Percentiles rank a stretch among this genome's conserved stretches.
Conservation (phyloP, 2,797 vertebrate genomes). For the Centroberyx gerrardi region DNA sequence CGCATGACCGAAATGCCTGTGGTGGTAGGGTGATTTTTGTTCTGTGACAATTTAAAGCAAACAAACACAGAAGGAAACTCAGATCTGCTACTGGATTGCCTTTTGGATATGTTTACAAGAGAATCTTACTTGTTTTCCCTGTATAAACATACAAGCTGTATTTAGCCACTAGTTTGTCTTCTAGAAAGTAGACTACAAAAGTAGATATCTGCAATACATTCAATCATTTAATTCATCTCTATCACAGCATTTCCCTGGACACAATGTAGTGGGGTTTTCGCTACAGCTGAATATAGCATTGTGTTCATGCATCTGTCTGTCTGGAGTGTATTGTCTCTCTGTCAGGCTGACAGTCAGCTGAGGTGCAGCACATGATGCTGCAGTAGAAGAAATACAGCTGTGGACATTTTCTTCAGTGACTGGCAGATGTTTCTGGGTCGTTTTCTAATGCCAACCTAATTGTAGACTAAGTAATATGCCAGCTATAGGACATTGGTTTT, state of each 20-base stretch:
- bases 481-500: slow-evolving; percentile 40
- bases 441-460: slow-evolving; percentile 48
- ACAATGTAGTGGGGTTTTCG: not conserved
- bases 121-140: not conserved
- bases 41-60: slow-evolving; percentile 3
- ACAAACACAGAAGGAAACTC: slow-evolving; percentile 13
- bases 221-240: no score
- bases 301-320: slow-evolving; percentile 31
- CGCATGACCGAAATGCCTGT: not conserved
- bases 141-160: not conserved
- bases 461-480: slow-evolving; percentile 9
- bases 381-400: slow-evolving; percentile 65
- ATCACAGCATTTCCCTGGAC: not conserved
- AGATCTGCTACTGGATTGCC: slow-evolving; percentile 1
- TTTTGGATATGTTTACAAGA: not conserved
- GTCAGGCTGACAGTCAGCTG: slow-evolving; percentile 21
- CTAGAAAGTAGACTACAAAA: no score
- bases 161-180: not conserved
- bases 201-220: no score
- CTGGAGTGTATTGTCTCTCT: slow-evolving; percentile 8
- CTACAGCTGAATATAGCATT: not conserved
- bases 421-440: slow-evolving; percentile 34
- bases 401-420: slow-evolving; percentile 66
- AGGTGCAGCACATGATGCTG: slow-evolving; percentile 60
- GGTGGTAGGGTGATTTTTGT: slow-evolving; percentile 5